Base-by-base conservation (phyloP, 2,888 invertebrate species). In the Teinopalpus imperialis region DNA sequence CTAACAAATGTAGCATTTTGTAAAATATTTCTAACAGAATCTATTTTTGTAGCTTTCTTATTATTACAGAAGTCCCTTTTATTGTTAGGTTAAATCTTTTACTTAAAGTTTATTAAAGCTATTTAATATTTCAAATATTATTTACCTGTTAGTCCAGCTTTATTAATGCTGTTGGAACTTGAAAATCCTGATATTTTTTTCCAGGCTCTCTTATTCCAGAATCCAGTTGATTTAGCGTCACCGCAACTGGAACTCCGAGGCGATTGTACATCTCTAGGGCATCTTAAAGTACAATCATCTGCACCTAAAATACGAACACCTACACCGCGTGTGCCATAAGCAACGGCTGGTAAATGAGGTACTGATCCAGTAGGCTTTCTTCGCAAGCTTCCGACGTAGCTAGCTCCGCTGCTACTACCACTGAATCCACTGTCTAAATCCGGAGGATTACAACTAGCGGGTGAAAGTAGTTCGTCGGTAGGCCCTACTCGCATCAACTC, bases 381-480 rank as follows among this genome's bases (percentile, higher is more conserved):
- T 46, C 93, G 89, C 56, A 93, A 81, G 69, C 93, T 93, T 48
- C 93, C 93, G 5, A 93, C 93, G 77, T 94, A 94, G 81, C 94
- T 95, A 56, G 94, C 94, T 59, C 94, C 94, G 77, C 94, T 94
- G 69, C 94, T 94, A 79, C 94, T 94, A 61, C 94, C 94, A 80
- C 95, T 94, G 77, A 95, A 95, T 40, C 95, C 95, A 74, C 94
- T 94, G 79, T 95, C 95, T 69, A 94, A 89, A 76, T 94, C 94
- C 52, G 92, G 91, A 51, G 90, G 88, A 74, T 90, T 90, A 74
- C 91, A 91, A 63, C 91, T 91, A 51, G 93, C 91, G 21, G 93
- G 94, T 31, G 94, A 93, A 53, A 94, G 83, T 54, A 94, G 81
- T 66, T 94, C 93, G 69, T 94, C 94, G 2, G 93, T 93, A 12